A percentile compares a stretch with the other conserved stretches of the same genome.
Evolutionary conservation across 2,797 vertebrate species (phyloP).

Genomic region (Aulostomus chinensis): DNA sequence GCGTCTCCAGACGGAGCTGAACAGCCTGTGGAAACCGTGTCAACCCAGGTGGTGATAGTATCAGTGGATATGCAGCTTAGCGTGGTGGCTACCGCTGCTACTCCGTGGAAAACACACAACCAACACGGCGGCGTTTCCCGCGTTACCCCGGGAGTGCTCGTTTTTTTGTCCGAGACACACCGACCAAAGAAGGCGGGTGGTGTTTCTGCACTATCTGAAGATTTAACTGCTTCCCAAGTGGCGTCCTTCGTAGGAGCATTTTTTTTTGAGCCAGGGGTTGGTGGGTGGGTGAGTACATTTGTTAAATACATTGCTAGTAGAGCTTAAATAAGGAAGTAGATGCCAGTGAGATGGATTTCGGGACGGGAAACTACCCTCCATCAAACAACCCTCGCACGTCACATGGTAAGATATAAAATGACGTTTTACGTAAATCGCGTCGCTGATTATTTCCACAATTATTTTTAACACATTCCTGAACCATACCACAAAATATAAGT

Average conservation of each 20-base stretch:
- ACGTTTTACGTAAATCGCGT: conserved; percentile 20
- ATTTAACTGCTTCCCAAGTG: neutral
- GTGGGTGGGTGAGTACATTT: rapidly evolving
- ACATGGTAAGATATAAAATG: conserved; percentile 9
- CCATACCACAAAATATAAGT: no score
- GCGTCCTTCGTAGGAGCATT: rapidly evolving
- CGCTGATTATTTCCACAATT: neutral
- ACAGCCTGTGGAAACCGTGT: neutral
- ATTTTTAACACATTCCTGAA: neutral
- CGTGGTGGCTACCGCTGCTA: conserved; percentile 5
- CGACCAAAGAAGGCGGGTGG: neutral
- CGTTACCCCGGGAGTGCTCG: conserved; percentile 48
- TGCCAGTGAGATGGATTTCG: neutral
- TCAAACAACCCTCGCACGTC: neutral
- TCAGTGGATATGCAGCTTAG: conserved; percentile 1
- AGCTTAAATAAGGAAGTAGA: neutral
- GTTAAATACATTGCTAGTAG: rapidly evolving
- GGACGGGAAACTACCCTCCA: rapidly evolving
- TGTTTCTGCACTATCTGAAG: neutral
- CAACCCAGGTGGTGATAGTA: neutral
- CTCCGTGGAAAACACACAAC: conserved; percentile 24
- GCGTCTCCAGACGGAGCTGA: neutral
- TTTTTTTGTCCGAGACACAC: conserved; percentile 6
- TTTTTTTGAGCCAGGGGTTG: rapidly evolving
- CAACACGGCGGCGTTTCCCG: conserved; percentile 64